These are phyloP conservation scores for Monodelphis domestica DNA, from an alignment of 2,797 vertebrate genomes.

Conservation along the genomic window DNA sequence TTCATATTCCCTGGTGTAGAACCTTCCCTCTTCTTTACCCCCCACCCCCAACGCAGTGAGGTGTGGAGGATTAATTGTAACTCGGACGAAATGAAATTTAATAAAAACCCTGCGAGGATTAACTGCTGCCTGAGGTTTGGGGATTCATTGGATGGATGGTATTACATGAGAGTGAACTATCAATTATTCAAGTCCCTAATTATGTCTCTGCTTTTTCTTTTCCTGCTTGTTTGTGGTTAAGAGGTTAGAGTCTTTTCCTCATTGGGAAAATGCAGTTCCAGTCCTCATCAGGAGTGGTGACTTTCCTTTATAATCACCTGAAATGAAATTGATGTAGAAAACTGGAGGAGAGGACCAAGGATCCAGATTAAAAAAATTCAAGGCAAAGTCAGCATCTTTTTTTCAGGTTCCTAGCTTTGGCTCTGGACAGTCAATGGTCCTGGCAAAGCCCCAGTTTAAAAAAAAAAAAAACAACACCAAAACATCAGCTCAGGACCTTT, in stretches of 20 bases:
- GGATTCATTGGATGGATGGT: background rate
- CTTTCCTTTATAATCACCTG: constrained; percentile 30
- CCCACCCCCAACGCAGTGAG: background rate
- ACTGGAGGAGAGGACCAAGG: background rate
- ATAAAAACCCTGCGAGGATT: constrained; percentile 50
- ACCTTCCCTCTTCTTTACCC: background rate
- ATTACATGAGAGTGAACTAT: background rate
- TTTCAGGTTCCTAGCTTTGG: background rate
- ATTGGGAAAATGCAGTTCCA: constrained; percentile 21
- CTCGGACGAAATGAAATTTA: constrained; percentile 44
- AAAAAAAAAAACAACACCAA: background rate
- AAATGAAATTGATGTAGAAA: background rate
- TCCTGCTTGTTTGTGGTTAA: constrained; percentile 24
- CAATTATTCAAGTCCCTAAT: constrained; percentile 47
- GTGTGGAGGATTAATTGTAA: constrained; percentile 45
- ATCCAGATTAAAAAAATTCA: background rate
- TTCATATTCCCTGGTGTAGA: background rate
- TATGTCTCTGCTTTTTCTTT: constrained; percentile 27
- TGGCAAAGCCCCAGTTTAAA: background rate
- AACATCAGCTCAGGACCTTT: background rate
- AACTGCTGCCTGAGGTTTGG: background rate
- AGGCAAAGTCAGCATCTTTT: background rate
- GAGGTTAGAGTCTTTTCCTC: constrained; percentile 24
- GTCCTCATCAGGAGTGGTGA: constrained; percentile 4
- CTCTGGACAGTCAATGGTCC: background rate